Evolutionary conservation across 2,113 vertebrate genomes (phyloP), one percentile per base, ranked within the genome.

Genomic region (Lepus timidus): DNA sequence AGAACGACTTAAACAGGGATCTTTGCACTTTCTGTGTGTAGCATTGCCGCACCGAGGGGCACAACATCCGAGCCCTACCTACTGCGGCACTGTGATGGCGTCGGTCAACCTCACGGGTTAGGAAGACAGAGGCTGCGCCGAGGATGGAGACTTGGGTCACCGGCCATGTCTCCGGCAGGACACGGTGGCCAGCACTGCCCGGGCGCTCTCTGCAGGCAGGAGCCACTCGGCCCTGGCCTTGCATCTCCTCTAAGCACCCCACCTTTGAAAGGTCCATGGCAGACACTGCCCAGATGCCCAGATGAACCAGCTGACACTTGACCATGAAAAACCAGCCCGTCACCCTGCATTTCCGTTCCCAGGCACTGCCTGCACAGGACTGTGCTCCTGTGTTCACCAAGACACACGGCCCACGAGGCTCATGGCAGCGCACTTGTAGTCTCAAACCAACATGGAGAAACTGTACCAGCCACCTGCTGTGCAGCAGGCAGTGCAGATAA

Each of bases 141-240:
- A 61, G 62, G 74, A 13, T 51, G 52, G 13, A 0, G 11, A 10
- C 23, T 31, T 39, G 1, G 20, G 25, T 58, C 12, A 29, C 31
- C 12, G 36, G n/a, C 17, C 0, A 3, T 36, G 49, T 39, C 76
- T 3, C 20, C 6, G 6, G 12, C 7, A 36, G 75, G 3, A 62
- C 0, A 7, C 9, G 12, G 58, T 25, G 74, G 49, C 22, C 10
- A 58, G 17, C 10, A 17, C 8, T 1, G 39, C 8, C 22, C 9
- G 6, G 3, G 23, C n/a, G 33, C 31, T 75, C 64, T 31, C 10
- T 4, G 22, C 39, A 33, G 51, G 62, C 51, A 51, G 31, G 17
- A 19, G n/a, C 27, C 25, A 62, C 23, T 6, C 29, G 6, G 39
- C 29, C 44, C 11, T 22, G 33, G 39, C 13, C 36, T 7, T 39